Conservation (phyloP, 2,113 vertebrate species). For the Corydoras sp. region DNA sequence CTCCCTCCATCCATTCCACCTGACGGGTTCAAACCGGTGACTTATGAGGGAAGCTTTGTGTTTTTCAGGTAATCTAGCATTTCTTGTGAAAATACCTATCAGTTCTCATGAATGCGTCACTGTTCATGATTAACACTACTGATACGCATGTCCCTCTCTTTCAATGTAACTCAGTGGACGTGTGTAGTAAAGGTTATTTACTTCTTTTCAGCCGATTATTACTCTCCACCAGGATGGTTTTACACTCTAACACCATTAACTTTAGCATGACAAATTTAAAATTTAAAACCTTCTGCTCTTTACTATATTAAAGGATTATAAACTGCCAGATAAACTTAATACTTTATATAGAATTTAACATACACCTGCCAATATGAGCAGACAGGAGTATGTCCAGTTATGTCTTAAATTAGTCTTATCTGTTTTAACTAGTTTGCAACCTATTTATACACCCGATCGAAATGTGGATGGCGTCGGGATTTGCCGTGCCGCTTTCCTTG, state of each 20-base stretch:
- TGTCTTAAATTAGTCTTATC: neutral
- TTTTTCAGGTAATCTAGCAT: conserved; percentile 19
- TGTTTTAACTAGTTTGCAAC: neutral
- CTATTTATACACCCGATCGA: neutral
- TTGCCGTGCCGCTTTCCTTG: conserved; percentile 1
- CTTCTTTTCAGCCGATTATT: conserved; percentile 30
- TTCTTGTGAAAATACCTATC: conserved; percentile 37
- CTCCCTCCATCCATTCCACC: neutral
- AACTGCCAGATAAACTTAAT: neutral
- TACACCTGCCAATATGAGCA: neutral
- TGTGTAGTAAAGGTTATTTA: conserved; percentile 38
- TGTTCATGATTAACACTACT: conserved; percentile 22
- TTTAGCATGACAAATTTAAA: neutral
- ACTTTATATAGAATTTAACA: too few species aligned
- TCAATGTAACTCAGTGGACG: conserved; percentile 27
- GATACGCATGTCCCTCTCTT: conserved; percentile 37
- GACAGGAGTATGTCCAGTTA: neutral
- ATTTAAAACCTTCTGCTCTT: neutral
- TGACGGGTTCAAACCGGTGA: neutral
- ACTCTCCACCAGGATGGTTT: conserved; percentile 1
- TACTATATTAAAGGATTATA: neutral
- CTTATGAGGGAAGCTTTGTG: conserved; percentile 4
- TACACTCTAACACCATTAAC: neutral
- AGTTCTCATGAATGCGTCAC: conserved; percentile 25
- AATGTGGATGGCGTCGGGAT: neutral